Percentiles rank a stretch among this genome's conserved stretches.
Conservation (phyloP, 2,113 vertebrate species). For the human region GRCh38 chr1:190075001-190075500, state of each 20-base stretch:
- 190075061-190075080: neutral
- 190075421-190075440: neutral
- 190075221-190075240: neutral
- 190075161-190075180: neutral
- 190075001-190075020: too few species aligned
- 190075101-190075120: neutral
- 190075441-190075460: neutral
- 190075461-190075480: neutral
- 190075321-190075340: neutral
- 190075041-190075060: neutral
- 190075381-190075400: neutral
- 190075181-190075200: neutral
- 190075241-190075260: neutral
- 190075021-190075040: neutral
- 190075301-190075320: neutral
- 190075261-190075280: neutral
- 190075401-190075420: neutral
- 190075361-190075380: neutral
- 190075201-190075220: neutral
- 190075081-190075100: neutral
- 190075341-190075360: neutral
- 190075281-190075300: neutral
- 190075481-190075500: neutral
- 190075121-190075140: neutral
- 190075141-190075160: neutral